Base-by-base conservation (phyloP, 2,113 vertebrate genomes). In the Micromys minutus region DNA sequence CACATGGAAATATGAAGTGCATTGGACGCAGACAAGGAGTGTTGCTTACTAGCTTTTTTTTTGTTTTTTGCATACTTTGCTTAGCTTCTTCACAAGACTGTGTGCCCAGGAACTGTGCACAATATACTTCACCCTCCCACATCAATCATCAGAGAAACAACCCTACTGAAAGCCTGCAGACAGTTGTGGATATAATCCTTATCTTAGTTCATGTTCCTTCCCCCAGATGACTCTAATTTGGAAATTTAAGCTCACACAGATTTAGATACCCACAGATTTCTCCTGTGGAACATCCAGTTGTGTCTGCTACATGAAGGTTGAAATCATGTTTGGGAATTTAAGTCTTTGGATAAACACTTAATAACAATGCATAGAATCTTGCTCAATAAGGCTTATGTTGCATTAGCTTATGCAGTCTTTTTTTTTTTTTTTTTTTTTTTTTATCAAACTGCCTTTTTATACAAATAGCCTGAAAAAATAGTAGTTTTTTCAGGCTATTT, bases 1-100 rank as follows among this genome's bases (percentile, higher is more conserved):
- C 5, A 16, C 42, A 11, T 47, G 45, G 26, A 76, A 2, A 12
- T 31, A 76, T 47, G 26, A 76, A n/a, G 26, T 76, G 45, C 29
- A 47, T 31, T 12, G 47, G 42, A 65, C 24, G 24, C 26, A 47
- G 31, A 50, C 5, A 10, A 50, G 50, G 50, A 50, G 39, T 22
- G 42, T 13, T 0, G 24, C 7, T 45, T 75, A 61, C 59, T 75
- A 75, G 24, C 24, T 45, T 10, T 5, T 29, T 45, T 75, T 76
- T 13, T 3, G 16, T 76, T 11, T 42, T 13, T 47, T 47, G 26
- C 45, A 29, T 42, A 74, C 12, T n/a, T n/a, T n/a, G n/a, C n/a
- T n/a, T n/a, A n/a, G n/a, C n/a, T n/a, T 5, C n/a, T 7, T 47
- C 22, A 29, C 0, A 47, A 5, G 24, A 47, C 5, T 10, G 47